Evolutionary conservation across 2,888 invertebrate species (phyloP), one percentile per base, ranked within the genome.

Genomic region (Leuctra nigra): DNA sequence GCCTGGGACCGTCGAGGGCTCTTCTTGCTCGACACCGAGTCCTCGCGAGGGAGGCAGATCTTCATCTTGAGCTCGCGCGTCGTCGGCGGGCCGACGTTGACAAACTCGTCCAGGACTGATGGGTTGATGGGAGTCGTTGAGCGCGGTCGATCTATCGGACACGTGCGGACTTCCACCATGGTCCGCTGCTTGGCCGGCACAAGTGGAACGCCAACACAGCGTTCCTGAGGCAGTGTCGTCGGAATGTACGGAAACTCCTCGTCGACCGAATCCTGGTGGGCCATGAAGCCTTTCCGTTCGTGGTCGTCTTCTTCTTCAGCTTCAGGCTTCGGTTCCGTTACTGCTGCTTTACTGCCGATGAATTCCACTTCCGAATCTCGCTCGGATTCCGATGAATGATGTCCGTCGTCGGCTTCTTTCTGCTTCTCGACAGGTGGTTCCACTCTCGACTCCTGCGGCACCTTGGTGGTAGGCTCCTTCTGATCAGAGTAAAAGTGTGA

Each of bases 231-330:
- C 67, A 92, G 74, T 55, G 91, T 92, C n/a, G 92, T 91, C 56
- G 92, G 91, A 67, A 92, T 83, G 70, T 90, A 91, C 1, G 92
- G 92, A 67, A 92, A 75, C 72, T 90, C 89, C 65, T 87, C 87
- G 66, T 91, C 91, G 68, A 89, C 87, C 36, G 91, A 91, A 68
- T 91, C 90, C 68, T 89, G 84, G 64, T 81, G 83, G 57, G 84
- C 77, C 46, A 91, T 89, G 41, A 92, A 76, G 1, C 84, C 82
- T 62, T 85, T 84, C 61, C 86, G 79, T 70, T 91, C 91, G 48
- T 83, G 74, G 64, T 84, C 84, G 63, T 80, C 77, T 20, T 77
- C 79, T 55, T 81, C 76, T 22, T 75, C 72, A 54, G 72, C 63
- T 39, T 64, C 66, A 7, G 62, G 60, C 52, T 59, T 46, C 58